Evolutionary conservation across 2,888 invertebrate genomes (phyloP), one percentile per base, ranked within the genome.

Genomic region (Globia sparganii): DNA sequence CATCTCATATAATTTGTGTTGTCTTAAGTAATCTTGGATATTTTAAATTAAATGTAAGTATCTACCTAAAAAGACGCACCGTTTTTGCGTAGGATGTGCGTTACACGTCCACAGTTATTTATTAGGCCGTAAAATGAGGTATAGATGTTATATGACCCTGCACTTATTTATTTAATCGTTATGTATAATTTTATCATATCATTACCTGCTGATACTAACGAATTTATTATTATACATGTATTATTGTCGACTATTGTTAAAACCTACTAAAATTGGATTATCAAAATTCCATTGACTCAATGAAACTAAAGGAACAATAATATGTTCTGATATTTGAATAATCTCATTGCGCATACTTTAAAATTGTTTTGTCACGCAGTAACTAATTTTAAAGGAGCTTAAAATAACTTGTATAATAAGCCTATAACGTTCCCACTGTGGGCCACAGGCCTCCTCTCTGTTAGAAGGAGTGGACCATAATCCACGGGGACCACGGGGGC

Each of bases 101-200:
- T 78, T 25, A 72, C 64, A 49, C 59, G 56, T 59, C 66, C 59
- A 34, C 66, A 71, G 15, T 56, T 79, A 67, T 77, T 81, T 65
- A 64, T 74, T 77, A 46, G 43, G 21, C 46, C n/a, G 59, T 74
- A 69, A 72, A 80, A 75, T 49, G 34, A 25, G 53, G 21, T 67
- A 8, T 66, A 66, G 9, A 61, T 70, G 40, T 21, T 46, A 21
- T 40, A 67, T 64, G 75, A 69, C 56, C 72, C 67, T 78, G 75
- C 74, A 80, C 34, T 72, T 76, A 80, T 69, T 72, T 58, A 77
- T 40, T 58, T 56, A 66, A 64, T 73, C 31, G 28, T 74, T 49
- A 72, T 71, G 61, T 69, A 69, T 64, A 31, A 34, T 18, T 59
- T 34, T 8, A 46, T 25, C 46, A 34, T 43, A 53, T 59, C n/a